Base-by-base conservation (phyloP, 2,113 vertebrate genomes). In the Corydoras sp. region DNA sequence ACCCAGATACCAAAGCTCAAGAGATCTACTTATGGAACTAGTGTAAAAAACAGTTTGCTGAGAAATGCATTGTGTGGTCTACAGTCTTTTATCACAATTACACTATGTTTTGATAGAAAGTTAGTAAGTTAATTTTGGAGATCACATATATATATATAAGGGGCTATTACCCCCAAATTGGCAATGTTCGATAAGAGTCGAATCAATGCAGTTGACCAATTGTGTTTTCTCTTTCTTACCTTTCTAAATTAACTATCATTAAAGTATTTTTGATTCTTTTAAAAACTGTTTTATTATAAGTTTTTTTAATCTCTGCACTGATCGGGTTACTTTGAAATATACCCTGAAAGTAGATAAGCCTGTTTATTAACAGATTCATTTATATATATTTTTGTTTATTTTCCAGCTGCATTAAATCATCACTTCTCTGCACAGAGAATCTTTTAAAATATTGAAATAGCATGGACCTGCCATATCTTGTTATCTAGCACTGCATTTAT, bases 391-490 rank as follows among this genome's bases (percentile, higher is more conserved):
- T 24, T 24, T 24, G 50, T 66, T 29, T 24, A 54, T 64, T 73
- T 65, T 53, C 53, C 50, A 67, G 31, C 56, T 60, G 62, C 55
- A 32, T 71, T 77, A 70, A 65, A 71, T 70, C 65, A 79, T 74
- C 10, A 50, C 72, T 71, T 53, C 58, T 62, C 50, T 74, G 68
- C 68, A 55, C 58, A 62, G 65, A 43, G 50, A 61, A 64, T 14
- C 43, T n/a, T 30, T 51, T 67, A 10, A n/a, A 9, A 65, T 67
- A 77, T 24, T 51, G 51, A 78, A 55, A 73, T 53, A 74, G 54
- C 58, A 72, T 60, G 30, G 63, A 68, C 65, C 65, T 78, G 68
- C 66, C 78, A 76, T 65, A 59, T 56, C 35, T 73, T 54, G 59
- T 74, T 75, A 71, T 69, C 56, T 29, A 5, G 15, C 51, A 56